These are phyloP conservation scores for Alsophila aescularia DNA, from an alignment of 2,888 invertebrate species.

Conservation along the genomic window DNA sequence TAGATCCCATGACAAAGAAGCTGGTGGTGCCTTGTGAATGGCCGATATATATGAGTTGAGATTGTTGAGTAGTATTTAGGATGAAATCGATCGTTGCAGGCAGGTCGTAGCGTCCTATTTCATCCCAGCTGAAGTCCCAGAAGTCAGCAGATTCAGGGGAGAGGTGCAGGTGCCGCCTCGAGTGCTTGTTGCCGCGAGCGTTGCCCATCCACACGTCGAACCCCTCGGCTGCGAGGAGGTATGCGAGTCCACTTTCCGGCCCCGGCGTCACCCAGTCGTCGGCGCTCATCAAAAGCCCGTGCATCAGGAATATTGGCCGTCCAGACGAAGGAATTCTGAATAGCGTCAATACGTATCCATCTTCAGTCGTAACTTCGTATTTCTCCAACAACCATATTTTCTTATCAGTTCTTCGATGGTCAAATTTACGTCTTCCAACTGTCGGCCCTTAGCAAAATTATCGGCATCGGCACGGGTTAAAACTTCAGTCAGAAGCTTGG, in stretches of 20 bases:
- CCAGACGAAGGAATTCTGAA: conserved; percentile 87
- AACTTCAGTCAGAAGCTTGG: conserved; percentile 1
- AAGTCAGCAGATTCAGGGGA: too few species aligned
- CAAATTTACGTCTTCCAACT: conserved; percentile 38
- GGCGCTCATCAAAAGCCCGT: conserved; percentile 88
- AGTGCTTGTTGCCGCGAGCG: conserved; percentile 88
- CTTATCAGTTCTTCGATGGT: conserved; percentile 38
- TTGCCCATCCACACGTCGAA: conserved; percentile 93
- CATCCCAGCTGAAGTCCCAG: conserved; percentile 90
- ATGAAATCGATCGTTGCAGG: conserved; percentile 90
- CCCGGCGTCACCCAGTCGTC: too few species aligned
- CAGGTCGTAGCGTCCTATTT: conserved; percentile 89
- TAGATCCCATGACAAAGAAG: conserved; percentile 86
- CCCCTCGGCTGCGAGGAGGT: conserved; percentile 85
- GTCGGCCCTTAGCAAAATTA: neutral
- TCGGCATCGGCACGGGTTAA: conserved; percentile 2
- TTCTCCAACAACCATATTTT: conserved; percentile 46
- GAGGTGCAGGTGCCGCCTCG: conserved; percentile 78
- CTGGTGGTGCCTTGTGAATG: conserved; percentile 88
- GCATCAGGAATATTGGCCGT: conserved; percentile 86
- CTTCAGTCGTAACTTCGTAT: too few species aligned
- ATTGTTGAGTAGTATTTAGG: conserved; percentile 76
- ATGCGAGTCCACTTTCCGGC: conserved; percentile 74
- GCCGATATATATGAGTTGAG: conserved; percentile 88
- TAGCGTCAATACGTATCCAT: conserved; percentile 88